Base-by-base conservation (phyloP, 1,140 invertebrate species). In the Drosophila novamexicana region DNA sequence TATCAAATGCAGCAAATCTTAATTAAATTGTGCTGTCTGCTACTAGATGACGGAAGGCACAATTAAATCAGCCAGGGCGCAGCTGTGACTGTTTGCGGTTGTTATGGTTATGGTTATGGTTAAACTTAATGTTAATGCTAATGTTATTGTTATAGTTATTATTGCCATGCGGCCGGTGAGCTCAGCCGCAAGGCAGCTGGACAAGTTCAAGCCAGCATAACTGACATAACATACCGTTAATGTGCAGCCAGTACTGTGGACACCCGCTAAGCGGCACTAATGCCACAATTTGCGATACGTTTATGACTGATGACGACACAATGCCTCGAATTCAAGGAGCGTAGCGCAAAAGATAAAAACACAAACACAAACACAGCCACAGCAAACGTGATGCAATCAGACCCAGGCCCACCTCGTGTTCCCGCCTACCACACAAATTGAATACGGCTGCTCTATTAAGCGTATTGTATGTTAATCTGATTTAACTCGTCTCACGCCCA, bases 391-490 rank as follows among this genome's bases (percentile, higher is more conserved):
- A 62, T 63, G 49, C 39, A 61, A 52, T 42, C 65, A 14, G 12
- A 18, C 14, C 0, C 6, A 14, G 1, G 2, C 22, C 16, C 36
- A 10, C 29, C 9, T 10, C 42, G 9, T 34, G 34, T 47, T 44
- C 8, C 22, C 37, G 53, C 18, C 34, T 14, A 37, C 16, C 53
- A 36, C 4, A 47, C 52, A 52, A 76, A 73, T 76, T 68, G 50
- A 83, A 72, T 69, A 83, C 58, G 29, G 59, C 45, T 79, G 44
- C 45, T 62, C 62, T 56, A 45, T 76, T 16, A 32, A 18, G 12
- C 64, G 47, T 57, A 73, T 83, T 83, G 76, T 84, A 79, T 83
- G 79, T 70, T 88, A 86, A 79, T 77, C 62, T 59, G 83, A 71
- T 88, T 76, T 70, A 66, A 72, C 32, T 40, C 39, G 54, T 45